These are phyloP conservation scores for Dolichotis patagonum DNA, from an alignment of 2,113 vertebrate species.

Conservation along the genomic window DNA sequence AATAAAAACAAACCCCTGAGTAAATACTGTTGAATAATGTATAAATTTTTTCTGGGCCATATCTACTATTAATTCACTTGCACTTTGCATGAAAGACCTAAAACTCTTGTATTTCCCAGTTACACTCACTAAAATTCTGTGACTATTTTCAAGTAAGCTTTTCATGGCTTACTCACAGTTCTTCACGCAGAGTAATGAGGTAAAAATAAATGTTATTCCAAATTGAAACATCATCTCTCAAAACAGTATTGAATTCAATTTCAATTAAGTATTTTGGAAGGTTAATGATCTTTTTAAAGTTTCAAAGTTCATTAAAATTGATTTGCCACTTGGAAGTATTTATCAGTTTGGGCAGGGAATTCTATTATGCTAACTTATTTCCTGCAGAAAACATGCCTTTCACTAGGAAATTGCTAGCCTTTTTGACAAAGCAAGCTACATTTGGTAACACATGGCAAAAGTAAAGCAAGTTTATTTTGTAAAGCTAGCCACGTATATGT, in stretches of 20 bases:
- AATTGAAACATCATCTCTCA: not conserved
- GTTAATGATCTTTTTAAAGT: not conserved
- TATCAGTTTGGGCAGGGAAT: not conserved
- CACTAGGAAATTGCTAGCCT: not conserved
- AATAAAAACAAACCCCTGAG: not conserved
- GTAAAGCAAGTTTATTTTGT: not conserved
- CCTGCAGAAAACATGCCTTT: not conserved
- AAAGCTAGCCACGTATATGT: not conserved
- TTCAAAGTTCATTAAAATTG: not conserved
- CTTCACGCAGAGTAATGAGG: not conserved
- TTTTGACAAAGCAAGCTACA: not conserved
- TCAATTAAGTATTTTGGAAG: not conserved
- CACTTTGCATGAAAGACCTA: not conserved
- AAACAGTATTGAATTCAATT: not conserved
- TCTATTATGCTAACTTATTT: not conserved
- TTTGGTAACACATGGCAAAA: not conserved
- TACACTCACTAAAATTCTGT: not conserved
- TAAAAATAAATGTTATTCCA: not conserved
- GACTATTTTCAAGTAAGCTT: not conserved
- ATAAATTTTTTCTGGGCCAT: not conserved
- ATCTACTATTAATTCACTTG: not conserved
- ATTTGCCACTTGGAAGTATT: conserved; percentile 2
- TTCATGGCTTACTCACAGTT: not conserved
- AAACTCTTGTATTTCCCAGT: not conserved
- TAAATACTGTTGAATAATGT: not conserved